phyloP scores from a whole-genome alignment of 2,888 invertebrate species.

The Heteromyza rotundicornis region DNA sequence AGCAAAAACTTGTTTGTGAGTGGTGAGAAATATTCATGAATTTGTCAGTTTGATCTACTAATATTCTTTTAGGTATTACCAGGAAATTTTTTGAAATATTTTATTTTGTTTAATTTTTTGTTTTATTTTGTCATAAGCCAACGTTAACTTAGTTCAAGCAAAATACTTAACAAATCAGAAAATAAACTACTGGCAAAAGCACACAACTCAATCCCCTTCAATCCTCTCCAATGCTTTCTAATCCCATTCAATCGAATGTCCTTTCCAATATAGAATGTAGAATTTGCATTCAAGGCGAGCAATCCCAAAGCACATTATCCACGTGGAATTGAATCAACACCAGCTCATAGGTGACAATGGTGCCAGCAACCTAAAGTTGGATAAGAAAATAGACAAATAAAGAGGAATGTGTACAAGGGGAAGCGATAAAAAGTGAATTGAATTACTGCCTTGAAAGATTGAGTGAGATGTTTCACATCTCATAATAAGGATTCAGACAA shows the following conservation, averaged over 20 bases:
- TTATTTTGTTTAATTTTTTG: no score
- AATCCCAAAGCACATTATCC: constrained; percentile 49
- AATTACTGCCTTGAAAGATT: not conserved
- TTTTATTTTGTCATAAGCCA: no score
- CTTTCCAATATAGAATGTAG: constrained; percentile 14
- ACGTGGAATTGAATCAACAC: constrained; percentile 68
- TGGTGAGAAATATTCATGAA: no score
- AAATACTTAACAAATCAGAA: no score
- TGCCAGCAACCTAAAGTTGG: constrained; percentile 65
- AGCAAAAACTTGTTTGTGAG: no score
- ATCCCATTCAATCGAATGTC: not conserved
- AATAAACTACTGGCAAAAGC: no score
- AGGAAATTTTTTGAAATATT: no score
- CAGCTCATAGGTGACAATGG: constrained; percentile 68
- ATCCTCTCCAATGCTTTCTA: not conserved
- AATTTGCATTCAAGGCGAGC: constrained; percentile 41
- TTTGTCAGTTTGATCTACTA: no score
- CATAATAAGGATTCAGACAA: not conserved
- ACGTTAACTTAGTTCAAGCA: no score
- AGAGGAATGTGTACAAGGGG: not conserved
- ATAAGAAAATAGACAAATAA: constrained; percentile 18
- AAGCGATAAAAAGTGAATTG: not conserved
- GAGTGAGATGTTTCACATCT: not conserved
- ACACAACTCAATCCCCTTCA: not conserved
- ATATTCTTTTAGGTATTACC: no score